Evolutionary conservation across 2,888 invertebrate genomes (phyloP).

Genomic region (Frankliniella fusca): DNA sequence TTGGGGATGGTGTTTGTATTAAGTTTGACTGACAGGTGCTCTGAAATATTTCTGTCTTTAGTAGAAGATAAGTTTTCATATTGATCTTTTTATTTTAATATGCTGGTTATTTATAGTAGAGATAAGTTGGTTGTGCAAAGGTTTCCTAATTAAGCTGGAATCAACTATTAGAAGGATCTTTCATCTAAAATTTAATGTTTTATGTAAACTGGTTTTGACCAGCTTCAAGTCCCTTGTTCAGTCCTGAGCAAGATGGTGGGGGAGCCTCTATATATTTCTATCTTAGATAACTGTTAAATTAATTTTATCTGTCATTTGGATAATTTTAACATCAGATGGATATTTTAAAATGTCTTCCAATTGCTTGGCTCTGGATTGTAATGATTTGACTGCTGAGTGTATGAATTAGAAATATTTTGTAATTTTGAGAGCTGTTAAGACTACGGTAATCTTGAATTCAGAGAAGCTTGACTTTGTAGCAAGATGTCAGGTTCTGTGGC

Average conservation of each 20-base stretch:
- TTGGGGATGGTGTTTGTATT: background rate
- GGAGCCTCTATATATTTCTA: background rate
- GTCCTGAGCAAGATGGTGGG: background rate
- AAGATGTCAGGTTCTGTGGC: background rate
- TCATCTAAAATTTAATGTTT: background rate
- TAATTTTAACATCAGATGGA: background rate
- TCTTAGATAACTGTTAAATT: background rate
- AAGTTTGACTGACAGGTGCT: background rate
- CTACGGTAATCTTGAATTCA: background rate
- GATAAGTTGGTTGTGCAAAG: background rate
- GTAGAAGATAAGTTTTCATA: background rate
- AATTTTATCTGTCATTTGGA: constrained; percentile 17
- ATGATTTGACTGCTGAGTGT: constrained; percentile 13
- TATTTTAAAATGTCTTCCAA: background rate
- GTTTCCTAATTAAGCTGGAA: background rate
- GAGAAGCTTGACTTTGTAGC: background rate
- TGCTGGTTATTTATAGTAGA: constrained; percentile 11
- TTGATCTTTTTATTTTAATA: background rate
- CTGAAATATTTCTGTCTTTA: constrained; percentile 2
- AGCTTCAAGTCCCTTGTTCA: background rate
- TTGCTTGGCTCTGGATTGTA: background rate
- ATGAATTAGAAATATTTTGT: background rate
- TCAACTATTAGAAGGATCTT: background rate
- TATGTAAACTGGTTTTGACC: background rate
- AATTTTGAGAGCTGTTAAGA: background rate